Evolutionary conservation across 1,140 invertebrate genomes (phyloP).

Genomic region (Pogonognathellus flavescens): DNA sequence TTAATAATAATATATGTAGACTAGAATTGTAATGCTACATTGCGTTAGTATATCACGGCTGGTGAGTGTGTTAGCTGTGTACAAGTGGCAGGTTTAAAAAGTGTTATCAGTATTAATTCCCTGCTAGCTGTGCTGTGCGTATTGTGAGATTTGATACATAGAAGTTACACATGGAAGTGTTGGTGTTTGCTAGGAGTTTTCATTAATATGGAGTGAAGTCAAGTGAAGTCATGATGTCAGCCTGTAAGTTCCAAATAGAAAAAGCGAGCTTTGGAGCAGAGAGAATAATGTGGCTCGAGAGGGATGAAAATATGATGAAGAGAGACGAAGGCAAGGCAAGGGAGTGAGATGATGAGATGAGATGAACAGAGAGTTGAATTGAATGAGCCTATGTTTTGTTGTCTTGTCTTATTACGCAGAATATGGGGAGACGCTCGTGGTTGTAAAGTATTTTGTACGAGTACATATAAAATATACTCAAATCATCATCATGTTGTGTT

Average conservation of each 20-base stretch:
- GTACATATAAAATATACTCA: neutral
- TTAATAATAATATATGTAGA: too few relatives aligned
- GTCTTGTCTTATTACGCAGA: slow-evolving; percentile 4
- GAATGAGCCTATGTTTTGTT: neutral
- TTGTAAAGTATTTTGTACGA: neutral
- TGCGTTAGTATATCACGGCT: too few relatives aligned
- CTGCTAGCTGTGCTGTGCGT: too few relatives aligned
- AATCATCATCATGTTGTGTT: neutral
- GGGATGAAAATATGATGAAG: slow-evolving; percentile 26
- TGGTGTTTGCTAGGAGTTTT: too few relatives aligned
- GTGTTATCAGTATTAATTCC: too few relatives aligned
- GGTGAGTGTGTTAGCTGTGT: too few relatives aligned
- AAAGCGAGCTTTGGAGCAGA: neutral
- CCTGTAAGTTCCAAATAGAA: slow-evolving; percentile 33
- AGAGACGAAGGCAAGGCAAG: slow-evolving; percentile 7
- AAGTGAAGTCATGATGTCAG: slow-evolving; percentile 44
- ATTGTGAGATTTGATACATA: too few relatives aligned
- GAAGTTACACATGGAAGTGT: too few relatives aligned
- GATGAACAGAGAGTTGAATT: neutral
- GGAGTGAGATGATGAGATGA: slow-evolving; percentile 12
- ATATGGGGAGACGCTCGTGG: neutral
- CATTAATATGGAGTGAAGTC: slow-evolving; percentile 9
- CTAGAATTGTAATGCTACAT: too few relatives aligned
- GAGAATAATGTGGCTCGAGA: neutral
- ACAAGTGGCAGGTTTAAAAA: too few relatives aligned